Evolutionary conservation across 2,888 invertebrate genomes (phyloP), one percentile per base, ranked within the genome.

Genomic region (Bugulina stolonifera): DNA sequence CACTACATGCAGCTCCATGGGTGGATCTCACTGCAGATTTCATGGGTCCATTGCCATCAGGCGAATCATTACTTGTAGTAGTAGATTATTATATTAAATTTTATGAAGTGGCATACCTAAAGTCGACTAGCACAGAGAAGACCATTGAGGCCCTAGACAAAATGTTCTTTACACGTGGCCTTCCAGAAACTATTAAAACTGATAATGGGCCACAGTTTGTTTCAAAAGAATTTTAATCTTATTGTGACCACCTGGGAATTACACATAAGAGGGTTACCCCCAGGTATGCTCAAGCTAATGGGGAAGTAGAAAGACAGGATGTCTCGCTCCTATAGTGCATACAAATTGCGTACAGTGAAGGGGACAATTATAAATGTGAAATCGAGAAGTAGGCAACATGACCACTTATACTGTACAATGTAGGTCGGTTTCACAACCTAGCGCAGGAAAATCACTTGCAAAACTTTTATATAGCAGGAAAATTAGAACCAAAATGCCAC

Each of bases 71-170:
- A 14, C 10, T 64, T 3, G 32, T 64, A 5, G 14, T 64, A 14
- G n/a, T 64, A 25, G 64, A 64, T 64, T 64, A 64, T n/a, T 64
- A 25, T 64, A 64, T 27, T 34, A 64, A 32, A 14, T 32, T 64
- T 14, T 64, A 10, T 34, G 27, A 64, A 32, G 29, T n/a, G 25
- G 18, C 2, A 3, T 57, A 29, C 32, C 34, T 64, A 18, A 64
- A n/a, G 5, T 29, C 10, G 25, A 64, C 64, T 64, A 64, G 32
- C 10, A 27, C 64, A 64, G 34, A 32, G 32, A 64, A 64, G 18
- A n/a, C 32, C 32, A 32, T 64, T n/a, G 25, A 27, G 5, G 22
- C 32, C n/a, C 64, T 64, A 14, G 64, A 64, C 3, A 27, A 64
- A 10, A 18, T 64, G 10, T 64, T 27, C 32, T 5, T 32, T 32